Percentiles rank a stretch among this genome's conserved stretches.
phyloP scores from a whole-genome alignment of 2,888 invertebrate genomes.

The Matsumyia berberina region DNA sequence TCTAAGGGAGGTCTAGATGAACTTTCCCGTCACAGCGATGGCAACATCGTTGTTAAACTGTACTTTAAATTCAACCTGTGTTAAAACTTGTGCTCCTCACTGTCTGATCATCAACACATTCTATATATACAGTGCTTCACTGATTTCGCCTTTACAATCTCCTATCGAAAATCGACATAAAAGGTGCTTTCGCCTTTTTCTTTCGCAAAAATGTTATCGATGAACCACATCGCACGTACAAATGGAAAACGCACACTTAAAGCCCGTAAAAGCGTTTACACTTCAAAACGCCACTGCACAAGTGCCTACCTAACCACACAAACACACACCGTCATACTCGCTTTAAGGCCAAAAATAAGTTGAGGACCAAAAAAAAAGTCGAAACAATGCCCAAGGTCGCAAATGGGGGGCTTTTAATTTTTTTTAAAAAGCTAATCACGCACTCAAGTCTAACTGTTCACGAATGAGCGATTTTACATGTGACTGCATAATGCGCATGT shows the following conservation, averaged over 20 bases:
- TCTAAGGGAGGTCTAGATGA: no score
- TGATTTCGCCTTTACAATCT: not conserved
- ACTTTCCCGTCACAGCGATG: no score
- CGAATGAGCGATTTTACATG: conserved; percentile 1
- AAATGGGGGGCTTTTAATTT: conserved; percentile 14
- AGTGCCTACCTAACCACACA: not conserved
- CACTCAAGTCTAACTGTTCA: conserved; percentile 31
- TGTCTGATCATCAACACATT: not conserved
- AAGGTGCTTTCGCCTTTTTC: conserved; percentile 29
- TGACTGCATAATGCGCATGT: conserved; percentile 3
- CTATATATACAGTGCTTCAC: not conserved
- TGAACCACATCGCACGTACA: conserved; percentile 14
- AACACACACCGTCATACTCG: not conserved
- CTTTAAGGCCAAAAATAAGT: conserved; percentile 20
- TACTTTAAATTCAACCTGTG: no score
- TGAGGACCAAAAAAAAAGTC: conserved; percentile 16
- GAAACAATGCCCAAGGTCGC: conserved; percentile 55
- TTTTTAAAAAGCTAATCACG: conserved; percentile 48
- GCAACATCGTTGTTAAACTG: no score
- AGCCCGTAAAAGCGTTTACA: conserved; percentile 8
- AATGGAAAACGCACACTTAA: conserved; percentile 20
- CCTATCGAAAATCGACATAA: conserved; percentile 6
- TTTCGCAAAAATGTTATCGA: conserved; percentile 15
- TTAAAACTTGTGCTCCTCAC: not conserved
- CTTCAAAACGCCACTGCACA: conserved; percentile 1